Percentiles rank a stretch among this genome's conserved stretches.
Evolutionary conservation across 2,888 invertebrate species (phyloP).

Genomic region (Zaprionus obscuricornis): DNA sequence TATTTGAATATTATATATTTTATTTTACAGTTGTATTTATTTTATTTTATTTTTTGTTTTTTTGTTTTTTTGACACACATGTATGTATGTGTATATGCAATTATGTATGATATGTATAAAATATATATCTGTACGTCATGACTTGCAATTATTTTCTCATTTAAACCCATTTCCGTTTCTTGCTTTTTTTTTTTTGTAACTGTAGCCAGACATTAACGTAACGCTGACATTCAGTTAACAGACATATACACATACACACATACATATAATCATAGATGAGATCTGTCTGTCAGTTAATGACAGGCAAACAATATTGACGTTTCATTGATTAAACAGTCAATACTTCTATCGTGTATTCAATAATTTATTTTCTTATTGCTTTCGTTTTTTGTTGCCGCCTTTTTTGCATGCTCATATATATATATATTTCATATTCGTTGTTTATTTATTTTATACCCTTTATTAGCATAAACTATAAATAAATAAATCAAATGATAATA

Average conservation of each 20-base stretch:
- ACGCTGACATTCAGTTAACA: conserved; percentile 38
- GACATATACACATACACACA: not conserved
- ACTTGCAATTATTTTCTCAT: conserved; percentile 73
- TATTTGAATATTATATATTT: no score
- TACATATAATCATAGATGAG: not conserved
- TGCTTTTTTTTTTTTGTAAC: no score
- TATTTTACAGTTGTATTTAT: no score
- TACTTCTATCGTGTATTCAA: conserved; percentile 45
- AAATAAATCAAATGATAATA: not conserved
- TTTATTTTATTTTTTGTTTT: conserved; percentile 47
- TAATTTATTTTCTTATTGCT: conserved; percentile 1
- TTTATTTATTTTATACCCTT: conserved; percentile 2
- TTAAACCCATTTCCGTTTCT: conserved; percentile 70
- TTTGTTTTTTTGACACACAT: conserved; percentile 28
- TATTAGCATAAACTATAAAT: not conserved
- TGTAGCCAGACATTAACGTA: conserved; percentile 56
- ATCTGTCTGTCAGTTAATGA: conserved; percentile 43
- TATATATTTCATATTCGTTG: no score
- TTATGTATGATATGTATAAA: conserved; percentile 14
- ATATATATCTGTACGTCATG: conserved; percentile 47
- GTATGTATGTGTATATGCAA: not conserved
- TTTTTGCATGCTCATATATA: conserved; percentile 2
- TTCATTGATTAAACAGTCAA: conserved; percentile 71
- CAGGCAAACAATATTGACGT: conserved; percentile 44
- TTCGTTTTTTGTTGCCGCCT: no score